These are phyloP conservation scores for Vesta saturnalis DNA, from an alignment of 2,888 invertebrate species.

Conservation along the genomic window DNA sequence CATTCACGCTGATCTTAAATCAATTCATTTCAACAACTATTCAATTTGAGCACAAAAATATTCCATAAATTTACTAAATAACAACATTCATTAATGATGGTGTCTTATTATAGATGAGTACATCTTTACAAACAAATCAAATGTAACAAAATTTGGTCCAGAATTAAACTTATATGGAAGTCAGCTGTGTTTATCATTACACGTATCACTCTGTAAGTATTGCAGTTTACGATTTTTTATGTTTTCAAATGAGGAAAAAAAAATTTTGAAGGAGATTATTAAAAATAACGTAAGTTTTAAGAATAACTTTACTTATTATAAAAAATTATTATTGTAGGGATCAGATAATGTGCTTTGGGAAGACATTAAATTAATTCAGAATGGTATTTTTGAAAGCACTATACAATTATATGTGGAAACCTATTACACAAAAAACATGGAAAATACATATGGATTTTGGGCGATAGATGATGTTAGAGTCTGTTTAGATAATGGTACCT, in stretches of 20 bases:
- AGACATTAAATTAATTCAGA: slow-evolving; percentile 52
- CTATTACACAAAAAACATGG: slow-evolving; percentile 41
- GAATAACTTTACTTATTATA: not conserved
- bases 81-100: too few relatives aligned
- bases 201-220: slow-evolving; percentile 51
- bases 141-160: slow-evolving; percentile 54
- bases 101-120: slow-evolving; percentile 52
- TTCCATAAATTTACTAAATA: too few relatives aligned
- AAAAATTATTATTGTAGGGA: slow-evolving; percentile 15
- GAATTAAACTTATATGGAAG: slow-evolving; percentile 47
- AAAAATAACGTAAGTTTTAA: slow-evolving; percentile 27
- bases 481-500: slow-evolving; percentile 55
- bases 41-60: too few relatives aligned
- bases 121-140: slow-evolving; percentile 52
- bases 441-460: slow-evolving; percentile 52
- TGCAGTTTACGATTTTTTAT: slow-evolving; percentile 55
- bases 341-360: slow-evolving; percentile 47
- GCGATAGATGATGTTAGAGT: slow-evolving; percentile 56
- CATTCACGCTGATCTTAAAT: too few relatives aligned
- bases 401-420: slow-evolving; percentile 56
- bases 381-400: slow-evolving; percentile 49
- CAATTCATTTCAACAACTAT: too few relatives aligned
- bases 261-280: slow-evolving; percentile 29
- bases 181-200: slow-evolving; percentile 54
- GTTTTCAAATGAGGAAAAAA: slow-evolving; percentile 40